Base-by-base conservation (phyloP, 2,113 vertebrate species). In the Brachyhypopomus occidentalis region DNA sequence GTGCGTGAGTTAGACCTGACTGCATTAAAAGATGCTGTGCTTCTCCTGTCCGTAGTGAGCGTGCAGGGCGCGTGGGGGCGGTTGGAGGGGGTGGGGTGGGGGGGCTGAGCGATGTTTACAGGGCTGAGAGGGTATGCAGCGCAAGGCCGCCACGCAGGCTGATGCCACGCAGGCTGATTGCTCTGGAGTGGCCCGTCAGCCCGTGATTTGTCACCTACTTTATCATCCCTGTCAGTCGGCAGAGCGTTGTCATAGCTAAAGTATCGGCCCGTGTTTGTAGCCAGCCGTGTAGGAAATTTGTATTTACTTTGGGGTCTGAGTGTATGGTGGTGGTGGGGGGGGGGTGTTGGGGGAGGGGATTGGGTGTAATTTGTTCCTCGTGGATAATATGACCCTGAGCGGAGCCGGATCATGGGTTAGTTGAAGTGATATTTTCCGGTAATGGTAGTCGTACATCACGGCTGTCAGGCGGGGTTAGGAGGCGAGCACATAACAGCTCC, bases 371-470 rank as follows among this genome's bases (percentile, higher is more conserved):
- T 98, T 98, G 97, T 99, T 99, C 97, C 97, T 98, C 95, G 93
- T 97, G 97, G 97, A 96, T 98, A 98, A 98, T 96, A 95, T 98
- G 97, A 99, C 97, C 97, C 97, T 96, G 95, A 97, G 95, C 95
- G 93, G 97, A 96, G 96, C 95, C 93, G 96, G 97, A 98, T 98
- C 97, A 98, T 95, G 96, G 97, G 97, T 98, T 99, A 98, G 97
- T 99, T 98, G 97, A 98, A 99, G 97, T 98, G 97, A 98, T 99
- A 99, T 99, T 98, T 99, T 97, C 97, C 96, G 92, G 96, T 99
- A 98, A 99, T 98, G 96, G 97, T 96, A 95, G 96, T 99, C 97
- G 95, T 98, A 97, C 96, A 99, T 99, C 97, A 98, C 94, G 89
- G 95, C 96, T 99, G 97, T 99, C 97, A 98, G 96, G 95, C 94